Conservation (phyloP, 2,113 vertebrate genomes). For the Herpetotheres cachinnans region DNA sequence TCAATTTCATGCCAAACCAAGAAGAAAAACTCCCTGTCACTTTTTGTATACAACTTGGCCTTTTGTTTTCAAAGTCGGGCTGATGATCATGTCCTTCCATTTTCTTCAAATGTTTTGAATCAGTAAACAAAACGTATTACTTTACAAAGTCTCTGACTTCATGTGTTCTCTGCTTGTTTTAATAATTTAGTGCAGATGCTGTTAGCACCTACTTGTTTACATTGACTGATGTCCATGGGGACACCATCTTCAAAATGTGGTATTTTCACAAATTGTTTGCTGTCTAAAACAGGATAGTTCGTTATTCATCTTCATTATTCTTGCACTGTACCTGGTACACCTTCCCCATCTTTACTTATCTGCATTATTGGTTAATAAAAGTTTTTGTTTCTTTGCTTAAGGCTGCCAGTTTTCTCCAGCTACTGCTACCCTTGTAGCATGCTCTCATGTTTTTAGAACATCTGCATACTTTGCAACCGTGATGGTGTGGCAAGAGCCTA, state of each 20-base stretch:
- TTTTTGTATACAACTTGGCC: not conserved
- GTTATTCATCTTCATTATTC: not conserved
- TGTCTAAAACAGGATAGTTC: not conserved
- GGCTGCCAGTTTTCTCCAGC: not conserved
- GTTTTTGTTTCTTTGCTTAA: not conserved
- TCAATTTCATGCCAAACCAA: not conserved
- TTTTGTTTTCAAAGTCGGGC: not conserved
- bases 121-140: not conserved
- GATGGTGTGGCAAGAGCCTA: fast-evolving
- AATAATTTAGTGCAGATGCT: not conserved
- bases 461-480: not conserved
- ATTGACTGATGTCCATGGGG: not conserved
- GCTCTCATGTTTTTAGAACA: not conserved
- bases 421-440: not conserved
- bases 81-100: not conserved
- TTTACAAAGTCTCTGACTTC: not conserved
- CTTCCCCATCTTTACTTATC: not conserved
- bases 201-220: not conserved
- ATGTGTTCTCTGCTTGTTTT: not conserved
- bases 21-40: not conserved
- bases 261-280: not conserved
- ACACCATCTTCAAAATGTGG: not conserved
- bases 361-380: not conserved
- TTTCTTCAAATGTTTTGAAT: not conserved
- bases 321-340: not conserved